These are phyloP conservation scores for Lithophane ornitopus DNA, from an alignment of 2,888 invertebrate genomes.

Conservation along the genomic window DNA sequence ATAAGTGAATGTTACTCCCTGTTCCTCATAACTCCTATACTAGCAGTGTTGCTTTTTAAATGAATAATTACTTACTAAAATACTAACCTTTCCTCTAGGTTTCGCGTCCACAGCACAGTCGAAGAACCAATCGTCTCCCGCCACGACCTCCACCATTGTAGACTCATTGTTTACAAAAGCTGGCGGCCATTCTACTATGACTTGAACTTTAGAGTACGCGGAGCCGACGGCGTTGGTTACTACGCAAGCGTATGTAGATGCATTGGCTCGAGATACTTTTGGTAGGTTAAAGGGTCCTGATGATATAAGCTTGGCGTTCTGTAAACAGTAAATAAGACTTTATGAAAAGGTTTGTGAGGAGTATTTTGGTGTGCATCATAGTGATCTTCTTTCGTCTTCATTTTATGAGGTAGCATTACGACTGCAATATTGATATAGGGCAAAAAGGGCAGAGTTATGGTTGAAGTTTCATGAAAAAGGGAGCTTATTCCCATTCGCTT, in stretches of 20 bases:
- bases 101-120: conserved; percentile 83
- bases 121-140: conserved; percentile 78
- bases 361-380: background rate
- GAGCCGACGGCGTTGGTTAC: conserved; percentile 91
- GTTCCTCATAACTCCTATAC: too few species aligned
- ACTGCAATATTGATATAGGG: background rate
- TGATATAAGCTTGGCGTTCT: conserved; percentile 81
- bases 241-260: conserved; percentile 91
- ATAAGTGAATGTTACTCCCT: too few species aligned
- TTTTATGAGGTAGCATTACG: background rate
- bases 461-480: background rate
- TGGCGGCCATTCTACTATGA: conserved; percentile 90
- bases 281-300: conserved; percentile 71
- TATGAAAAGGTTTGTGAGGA: background rate
- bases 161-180: conserved; percentile 62
- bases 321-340: conserved; percentile 41
- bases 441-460: background rate
- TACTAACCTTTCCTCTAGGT: conserved; percentile 80
- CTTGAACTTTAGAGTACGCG: conserved; percentile 85
- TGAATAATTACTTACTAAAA: background rate
- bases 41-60: background rate
- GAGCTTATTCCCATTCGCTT: background rate
- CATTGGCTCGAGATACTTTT: conserved; percentile 83
- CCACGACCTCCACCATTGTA: conserved; percentile 68
- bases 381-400: conserved; percentile 5